Percentiles rank a stretch among this genome's conserved stretches.
Evolutionary conservation across 2,797 vertebrate genomes (phyloP).

Genomic region (Fratercula arctica): DNA sequence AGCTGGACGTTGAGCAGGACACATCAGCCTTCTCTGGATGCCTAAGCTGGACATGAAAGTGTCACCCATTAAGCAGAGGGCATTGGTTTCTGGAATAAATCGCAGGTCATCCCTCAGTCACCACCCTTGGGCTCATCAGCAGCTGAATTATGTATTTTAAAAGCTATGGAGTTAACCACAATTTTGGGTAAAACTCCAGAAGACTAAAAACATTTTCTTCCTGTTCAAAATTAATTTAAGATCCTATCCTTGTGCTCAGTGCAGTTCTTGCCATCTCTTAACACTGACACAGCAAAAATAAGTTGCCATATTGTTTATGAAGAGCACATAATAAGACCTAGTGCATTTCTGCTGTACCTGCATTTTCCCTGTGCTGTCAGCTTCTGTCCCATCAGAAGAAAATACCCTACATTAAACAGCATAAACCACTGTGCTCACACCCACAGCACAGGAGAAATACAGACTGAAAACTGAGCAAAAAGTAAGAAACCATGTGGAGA

Average conservation of each 20-base stretch:
- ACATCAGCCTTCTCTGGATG: background rate
- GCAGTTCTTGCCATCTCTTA: background rate
- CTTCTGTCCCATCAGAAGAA: background rate
- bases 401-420: background rate
- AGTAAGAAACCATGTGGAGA: background rate
- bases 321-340: background rate
- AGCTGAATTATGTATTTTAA: background rate
- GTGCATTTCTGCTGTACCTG: background rate
- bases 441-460: background rate
- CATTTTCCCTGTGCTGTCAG: background rate
- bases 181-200: background rate
- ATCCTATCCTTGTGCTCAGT: background rate
- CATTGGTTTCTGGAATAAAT: background rate
- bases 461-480: background rate
- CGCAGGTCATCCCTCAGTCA: background rate
- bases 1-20: background rate
- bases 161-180: background rate
- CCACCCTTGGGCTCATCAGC: background rate
- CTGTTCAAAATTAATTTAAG: background rate
- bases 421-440: background rate
- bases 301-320: background rate
- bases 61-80: background rate
- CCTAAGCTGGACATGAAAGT: background rate
- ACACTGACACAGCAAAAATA: background rate
- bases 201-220: background rate